Percentiles rank a stretch among this genome's conserved stretches.
Evolutionary conservation across 2,888 invertebrate species (phyloP).

Genomic region (Lymantria monacha): DNA sequence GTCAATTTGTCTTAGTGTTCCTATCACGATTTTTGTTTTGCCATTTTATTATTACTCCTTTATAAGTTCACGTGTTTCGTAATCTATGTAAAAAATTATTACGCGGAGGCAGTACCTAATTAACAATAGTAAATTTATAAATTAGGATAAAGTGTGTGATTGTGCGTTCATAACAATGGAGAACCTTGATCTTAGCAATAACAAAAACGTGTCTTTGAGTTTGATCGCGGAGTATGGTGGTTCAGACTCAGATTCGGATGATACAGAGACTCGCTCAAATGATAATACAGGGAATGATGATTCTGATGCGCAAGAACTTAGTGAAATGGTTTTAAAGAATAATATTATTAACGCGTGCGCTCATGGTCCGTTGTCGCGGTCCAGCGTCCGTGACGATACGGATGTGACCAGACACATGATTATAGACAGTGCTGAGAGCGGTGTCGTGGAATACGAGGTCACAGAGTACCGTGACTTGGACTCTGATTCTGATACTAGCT

Average conservation of each 20-base stretch:
- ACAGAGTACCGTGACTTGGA: constrained; percentile 69
- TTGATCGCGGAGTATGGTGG: constrained; percentile 73
- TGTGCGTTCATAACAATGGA: constrained; percentile 59
- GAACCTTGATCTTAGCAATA: constrained; percentile 68
- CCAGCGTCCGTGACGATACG: constrained; percentile 48
- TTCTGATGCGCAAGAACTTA: constrained; percentile 65
- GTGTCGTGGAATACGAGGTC: constrained; percentile 71
- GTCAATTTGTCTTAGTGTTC: constrained; percentile 35
- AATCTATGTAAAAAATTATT: constrained; percentile 14
- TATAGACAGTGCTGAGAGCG: constrained; percentile 69
- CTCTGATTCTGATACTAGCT: constrained; percentile 51
- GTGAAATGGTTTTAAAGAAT: constrained; percentile 77
- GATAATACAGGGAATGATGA: constrained; percentile 56
- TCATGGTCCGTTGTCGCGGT: constrained; percentile 66
- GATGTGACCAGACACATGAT: constrained; percentile 71
- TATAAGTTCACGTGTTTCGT: constrained; percentile 25
- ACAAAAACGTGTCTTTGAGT: constrained; percentile 75
- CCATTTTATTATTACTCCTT: constrained; percentile 27
- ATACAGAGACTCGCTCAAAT: constrained; percentile 57
- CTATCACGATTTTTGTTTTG: constrained; percentile 36
- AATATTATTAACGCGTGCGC: constrained; percentile 78
- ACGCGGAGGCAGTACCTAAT: constrained; percentile 8
- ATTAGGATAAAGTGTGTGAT: constrained; percentile 35
- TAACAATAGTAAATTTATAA: constrained; percentile 18
- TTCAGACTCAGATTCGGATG: constrained; percentile 74